phyloP scores from a whole-genome alignment of 1,140 invertebrate genomes.

The Drosophila pectinifera region DNA sequence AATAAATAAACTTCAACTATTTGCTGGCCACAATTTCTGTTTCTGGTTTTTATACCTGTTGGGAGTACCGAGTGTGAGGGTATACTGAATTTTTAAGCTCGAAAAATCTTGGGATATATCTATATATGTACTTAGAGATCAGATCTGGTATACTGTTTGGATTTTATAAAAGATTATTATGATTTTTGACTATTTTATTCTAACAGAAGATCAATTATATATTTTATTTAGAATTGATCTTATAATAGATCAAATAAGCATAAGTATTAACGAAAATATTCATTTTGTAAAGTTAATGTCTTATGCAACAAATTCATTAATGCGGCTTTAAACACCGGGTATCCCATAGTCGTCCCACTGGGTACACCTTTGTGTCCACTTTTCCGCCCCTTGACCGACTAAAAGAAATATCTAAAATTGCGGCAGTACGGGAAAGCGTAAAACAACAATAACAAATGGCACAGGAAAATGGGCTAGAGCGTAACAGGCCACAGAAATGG shows the following conservation, averaged over 20 bases:
- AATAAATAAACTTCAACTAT: conserved; percentile 80
- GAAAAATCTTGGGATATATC: too few species aligned
- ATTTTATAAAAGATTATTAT: too few species aligned
- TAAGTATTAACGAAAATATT: too few species aligned
- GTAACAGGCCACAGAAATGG: conserved; percentile 65
- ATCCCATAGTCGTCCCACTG: neutral
- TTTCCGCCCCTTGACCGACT: conserved; percentile 30
- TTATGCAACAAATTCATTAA: too few species aligned
- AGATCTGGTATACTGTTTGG: too few species aligned
- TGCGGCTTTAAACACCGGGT: neutral
- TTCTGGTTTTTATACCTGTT: conserved; percentile 11
- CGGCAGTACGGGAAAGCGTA: conserved; percentile 43
- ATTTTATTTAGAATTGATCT: too few species aligned
- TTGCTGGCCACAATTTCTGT: conserved; percentile 60
- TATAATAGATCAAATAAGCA: too few species aligned
- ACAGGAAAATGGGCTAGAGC: conserved; percentile 63
- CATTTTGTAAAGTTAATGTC: too few species aligned
- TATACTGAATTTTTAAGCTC: neutral
- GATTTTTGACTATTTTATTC: too few species aligned
- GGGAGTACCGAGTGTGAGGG: neutral
- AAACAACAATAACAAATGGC: conserved; percentile 71
- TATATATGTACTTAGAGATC: too few species aligned
- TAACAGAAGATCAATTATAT: too few species aligned
- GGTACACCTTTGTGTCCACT: neutral
- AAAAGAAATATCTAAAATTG: conserved; percentile 73